Conservation (phyloP, 2,113 vertebrate genomes). For the Danionella cerebrum region DNA sequence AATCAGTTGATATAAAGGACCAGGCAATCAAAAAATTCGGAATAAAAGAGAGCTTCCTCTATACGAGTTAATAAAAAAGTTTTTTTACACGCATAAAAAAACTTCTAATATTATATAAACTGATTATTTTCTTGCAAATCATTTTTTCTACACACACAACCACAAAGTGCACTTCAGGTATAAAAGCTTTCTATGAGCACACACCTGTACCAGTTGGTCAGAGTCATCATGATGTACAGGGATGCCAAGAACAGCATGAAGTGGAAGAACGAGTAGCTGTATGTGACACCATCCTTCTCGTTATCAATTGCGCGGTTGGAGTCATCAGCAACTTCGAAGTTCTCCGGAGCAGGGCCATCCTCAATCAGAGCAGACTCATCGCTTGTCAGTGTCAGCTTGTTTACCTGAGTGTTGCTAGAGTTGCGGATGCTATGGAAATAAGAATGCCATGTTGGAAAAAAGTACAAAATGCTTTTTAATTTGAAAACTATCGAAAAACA, state of each 20-base stretch:
- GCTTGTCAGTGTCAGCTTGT: slow-evolving; percentile 89
- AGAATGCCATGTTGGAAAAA: background rate
- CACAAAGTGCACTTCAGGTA: no score
- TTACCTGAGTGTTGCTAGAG: slow-evolving; percentile 89
- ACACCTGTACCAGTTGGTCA: slow-evolving; percentile 99
- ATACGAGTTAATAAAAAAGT: no score
- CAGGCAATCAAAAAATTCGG: no score
- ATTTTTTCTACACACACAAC: no score
- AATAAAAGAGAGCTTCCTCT: no score
- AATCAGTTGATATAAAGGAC: no score
- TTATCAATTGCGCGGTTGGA: slow-evolving; percentile 82
- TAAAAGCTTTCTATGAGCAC: no score
- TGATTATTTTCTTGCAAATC: no score
- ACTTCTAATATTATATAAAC: no score
- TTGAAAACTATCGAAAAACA: background rate
- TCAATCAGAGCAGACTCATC: slow-evolving; percentile 94
- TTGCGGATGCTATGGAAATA: slow-evolving; percentile 77
- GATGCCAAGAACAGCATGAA: slow-evolving; percentile 98
- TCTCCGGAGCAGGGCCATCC: slow-evolving; percentile 75
- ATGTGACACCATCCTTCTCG: slow-evolving; percentile 89
- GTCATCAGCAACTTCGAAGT: slow-evolving; percentile 70
- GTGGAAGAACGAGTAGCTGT: slow-evolving; percentile 98
- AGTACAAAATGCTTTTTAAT: no score
- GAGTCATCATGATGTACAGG: slow-evolving; percentile 98
- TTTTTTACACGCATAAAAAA: no score